Conservation (phyloP, 2,113 vertebrate species). For the Nerophis ophidion region DNA sequence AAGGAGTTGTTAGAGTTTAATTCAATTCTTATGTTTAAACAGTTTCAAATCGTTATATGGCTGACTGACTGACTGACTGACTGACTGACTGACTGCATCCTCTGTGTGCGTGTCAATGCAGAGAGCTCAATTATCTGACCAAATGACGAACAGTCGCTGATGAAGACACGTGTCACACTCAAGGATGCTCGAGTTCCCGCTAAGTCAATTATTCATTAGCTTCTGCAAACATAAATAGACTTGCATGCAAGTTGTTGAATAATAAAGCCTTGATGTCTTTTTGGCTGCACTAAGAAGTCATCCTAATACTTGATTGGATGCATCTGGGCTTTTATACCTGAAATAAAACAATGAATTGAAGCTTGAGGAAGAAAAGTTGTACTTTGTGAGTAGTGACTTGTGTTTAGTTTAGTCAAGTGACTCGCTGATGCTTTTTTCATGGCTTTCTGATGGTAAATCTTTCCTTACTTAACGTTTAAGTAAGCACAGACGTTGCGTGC, state of each 20-base stretch:
- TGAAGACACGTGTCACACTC: conserved; percentile 7
- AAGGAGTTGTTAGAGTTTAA: too few species aligned
- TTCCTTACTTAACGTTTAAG: neutral
- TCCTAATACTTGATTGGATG: neutral
- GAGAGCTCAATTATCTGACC: neutral
- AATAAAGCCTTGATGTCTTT: neutral
- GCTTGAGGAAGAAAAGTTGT: neutral
- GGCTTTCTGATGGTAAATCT: too few species aligned
- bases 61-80: too few species aligned
- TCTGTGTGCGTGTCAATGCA: too few species aligned
- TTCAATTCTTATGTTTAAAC: too few species aligned
- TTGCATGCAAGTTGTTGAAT: neutral
- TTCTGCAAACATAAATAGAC: conserved; percentile 5
- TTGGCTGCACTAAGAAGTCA: neutral
- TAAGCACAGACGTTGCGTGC: neutral
- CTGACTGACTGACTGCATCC: too few species aligned
- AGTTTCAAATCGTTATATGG: too few species aligned
- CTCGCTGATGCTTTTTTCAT: neutral
- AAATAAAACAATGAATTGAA: neutral
- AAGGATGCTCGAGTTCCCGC: neutral
- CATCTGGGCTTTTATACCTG: neutral
- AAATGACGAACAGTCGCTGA: conserved; percentile 3
- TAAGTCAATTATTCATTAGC: conserved; percentile 6
- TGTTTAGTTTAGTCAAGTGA: neutral
- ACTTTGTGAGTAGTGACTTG: neutral